Base-by-base conservation (phyloP, 2,888 invertebrate species). In the Drosophila quasianomalipes region DNA sequence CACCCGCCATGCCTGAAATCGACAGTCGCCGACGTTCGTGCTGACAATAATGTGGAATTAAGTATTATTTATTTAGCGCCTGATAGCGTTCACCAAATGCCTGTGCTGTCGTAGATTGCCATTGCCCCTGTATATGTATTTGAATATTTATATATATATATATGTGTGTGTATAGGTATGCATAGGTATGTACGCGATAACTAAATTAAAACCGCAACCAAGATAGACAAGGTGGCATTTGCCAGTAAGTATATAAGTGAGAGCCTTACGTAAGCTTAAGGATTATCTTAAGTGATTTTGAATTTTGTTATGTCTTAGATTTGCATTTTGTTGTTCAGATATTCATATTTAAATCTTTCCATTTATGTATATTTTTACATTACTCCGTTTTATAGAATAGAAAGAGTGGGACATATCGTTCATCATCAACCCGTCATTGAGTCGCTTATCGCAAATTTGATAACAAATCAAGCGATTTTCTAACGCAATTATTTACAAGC, bases 41-140 rank as follows among this genome's bases (percentile, higher is more conserved):
- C 75, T 89, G 84, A 86, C 89, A 89, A 89, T 90, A 84, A 90
- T 88, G 79, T 82, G 90, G 87, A 74, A 82, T 85, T 89, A 88
- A 86, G 82, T 70, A 74, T 82, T 88, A 90, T 90, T 88, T 88
- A 82, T 81, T 90, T 75, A 74, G 60, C 76, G 74, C 71, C 74
- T 80, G 90, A 86, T 85, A 89, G 76, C 83, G 73, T 66, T 64
- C 51, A 35, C 70, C 53, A 63, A 64, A 73, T 76, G 57, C 77
- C 72, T 62, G 54, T 59, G 73, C 67, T 81, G 61, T 49, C 68
- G 66, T 60, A 71, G 83, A 79, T 82, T 75, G 76, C 71, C 73
- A 79, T 70, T 86, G 69, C 65, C 16, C 62, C 10, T n/a, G 19
- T 72, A 28, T 62, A 39, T 65, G 28, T 57, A 19, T 55, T 55